Base-by-base conservation (phyloP, 2,113 vertebrate genomes). In the Planiliza haematocheilus region DNA sequence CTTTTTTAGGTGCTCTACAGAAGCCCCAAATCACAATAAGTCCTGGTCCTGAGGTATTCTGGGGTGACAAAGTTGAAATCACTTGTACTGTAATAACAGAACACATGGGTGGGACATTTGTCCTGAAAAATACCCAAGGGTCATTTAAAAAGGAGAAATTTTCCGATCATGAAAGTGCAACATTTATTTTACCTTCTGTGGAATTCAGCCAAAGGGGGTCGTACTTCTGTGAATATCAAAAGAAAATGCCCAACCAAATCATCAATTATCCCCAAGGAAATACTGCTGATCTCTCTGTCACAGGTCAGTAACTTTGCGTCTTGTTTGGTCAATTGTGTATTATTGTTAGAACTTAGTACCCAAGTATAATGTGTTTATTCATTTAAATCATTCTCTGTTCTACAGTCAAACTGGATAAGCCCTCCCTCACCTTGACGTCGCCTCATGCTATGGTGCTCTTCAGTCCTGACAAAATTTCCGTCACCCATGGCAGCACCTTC, bases 141-240 rank as follows among this genome's bases (percentile, higher is more conserved):
- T 46, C 83, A 2, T 84, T 83, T 39, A 39, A 50, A 61, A 60
- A 82, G 36, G 84, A 79, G 7, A 91, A 43, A 61, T 89, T 45
- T 68, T 70, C 87, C 0, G 80, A 84, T 2, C 24, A 68, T 0
- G 83, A 85, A 8, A 70, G 70, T 10, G 81, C 38, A 11, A 85
- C 63, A 5, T 93, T 93, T 55, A 21, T 1, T 30, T 73, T 93
- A 39, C 77, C 72, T n/a, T 8, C 48, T n/a, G 86, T 74, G n/a
- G 59, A 91, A 53, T 92, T 91, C 49, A 72, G 0, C 34, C 78
- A 88, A 1, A 82, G 21, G 17, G 92, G 92, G 4, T 82, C 83
- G 1, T 93, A 92, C 73, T 89, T 81, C 61, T 93, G 92, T 78
- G 83, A 90, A 79, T 93, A 87, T 84, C 77, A 88, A n/a, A 93